These are phyloP conservation scores for Cheirogaleus major DNA, from an alignment of 2,797 vertebrate genomes.

Conservation along the genomic window DNA sequence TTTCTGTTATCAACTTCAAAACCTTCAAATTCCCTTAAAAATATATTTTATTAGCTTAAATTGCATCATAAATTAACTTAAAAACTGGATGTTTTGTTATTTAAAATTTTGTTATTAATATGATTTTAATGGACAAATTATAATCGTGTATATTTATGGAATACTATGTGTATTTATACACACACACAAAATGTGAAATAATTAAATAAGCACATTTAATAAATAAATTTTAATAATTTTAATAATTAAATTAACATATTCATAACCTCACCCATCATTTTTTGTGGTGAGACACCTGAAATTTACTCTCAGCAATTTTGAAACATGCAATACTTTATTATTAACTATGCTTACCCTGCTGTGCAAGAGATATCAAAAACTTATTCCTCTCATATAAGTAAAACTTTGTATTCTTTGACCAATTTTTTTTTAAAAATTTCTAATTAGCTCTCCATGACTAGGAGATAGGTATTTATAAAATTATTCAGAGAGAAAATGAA, in stretches of 20 bases:
- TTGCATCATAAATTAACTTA: not conserved
- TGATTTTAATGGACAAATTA: not conserved
- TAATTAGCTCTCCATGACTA: not conserved
- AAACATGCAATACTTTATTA: not conserved
- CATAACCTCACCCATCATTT: not conserved
- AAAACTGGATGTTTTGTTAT: not conserved
- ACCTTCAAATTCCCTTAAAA: not conserved
- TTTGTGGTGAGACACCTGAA: not conserved
- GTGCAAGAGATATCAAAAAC: not conserved
- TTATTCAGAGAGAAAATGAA: conserved; percentile 9
- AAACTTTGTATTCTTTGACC: not conserved
- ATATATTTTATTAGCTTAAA: not conserved
- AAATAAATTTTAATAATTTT: no score
- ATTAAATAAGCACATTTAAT: not conserved
- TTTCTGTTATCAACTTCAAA: not conserved
- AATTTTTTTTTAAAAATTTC: not conserved
- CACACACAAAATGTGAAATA: not conserved
- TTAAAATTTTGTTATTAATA: not conserved
- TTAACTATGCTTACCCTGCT: not conserved
- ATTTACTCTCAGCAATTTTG: not conserved
- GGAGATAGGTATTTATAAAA: not conserved
- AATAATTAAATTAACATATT: not conserved
- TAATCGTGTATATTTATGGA: not conserved
- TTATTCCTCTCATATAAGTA: not conserved
- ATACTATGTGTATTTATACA: not conserved